Percentiles rank a stretch among this genome's conserved stretches.
phyloP scores from a whole-genome alignment of 92 coral and sea anemone genomes.

The Zoanthus sansibaricus region DNA sequence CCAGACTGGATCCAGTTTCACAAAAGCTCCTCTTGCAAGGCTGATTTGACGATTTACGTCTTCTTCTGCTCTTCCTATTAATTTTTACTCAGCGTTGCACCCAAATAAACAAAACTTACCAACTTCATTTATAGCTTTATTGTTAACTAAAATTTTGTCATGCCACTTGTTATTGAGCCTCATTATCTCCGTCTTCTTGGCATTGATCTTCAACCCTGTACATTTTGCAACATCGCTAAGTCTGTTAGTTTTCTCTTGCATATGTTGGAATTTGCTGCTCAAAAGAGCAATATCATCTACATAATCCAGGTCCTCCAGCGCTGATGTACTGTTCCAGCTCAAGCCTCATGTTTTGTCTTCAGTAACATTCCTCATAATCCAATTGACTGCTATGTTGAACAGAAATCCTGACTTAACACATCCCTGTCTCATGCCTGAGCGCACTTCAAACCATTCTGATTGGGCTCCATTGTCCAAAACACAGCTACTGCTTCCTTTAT shows the following conservation, averaged over 20 bases:
- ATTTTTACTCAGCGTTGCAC: too few relatives aligned
- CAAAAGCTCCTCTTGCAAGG: not conserved
- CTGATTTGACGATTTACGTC: not conserved
- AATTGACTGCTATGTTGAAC: not conserved
- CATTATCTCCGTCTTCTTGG: not conserved
- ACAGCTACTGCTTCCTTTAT: not conserved
- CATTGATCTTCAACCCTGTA: too few relatives aligned
- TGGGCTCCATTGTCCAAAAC: not conserved
- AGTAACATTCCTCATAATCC: conserved; percentile 22
- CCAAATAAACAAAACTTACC: not conserved
- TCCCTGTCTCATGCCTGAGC: not conserved
- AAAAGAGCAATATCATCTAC: conserved; percentile 9
- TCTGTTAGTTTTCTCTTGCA: conserved; percentile 5
- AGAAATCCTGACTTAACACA: not conserved
- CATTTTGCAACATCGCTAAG: conserved; percentile 5
- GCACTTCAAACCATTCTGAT: conserved; percentile 18
- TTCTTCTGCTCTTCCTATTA: not conserved
- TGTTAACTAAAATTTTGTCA: not conserved
- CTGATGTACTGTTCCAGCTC: not conserved
- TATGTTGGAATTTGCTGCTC: not conserved
- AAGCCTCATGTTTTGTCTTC: not conserved
- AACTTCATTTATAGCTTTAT: conserved; percentile 14
- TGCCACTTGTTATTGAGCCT: conserved; percentile 8
- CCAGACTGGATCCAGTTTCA: not conserved
- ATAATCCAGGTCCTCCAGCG: not conserved